These are phyloP conservation scores for Phytoseiulus persimilis DNA, from an alignment of 2,888 invertebrate genomes.

Conservation along the genomic window DNA sequence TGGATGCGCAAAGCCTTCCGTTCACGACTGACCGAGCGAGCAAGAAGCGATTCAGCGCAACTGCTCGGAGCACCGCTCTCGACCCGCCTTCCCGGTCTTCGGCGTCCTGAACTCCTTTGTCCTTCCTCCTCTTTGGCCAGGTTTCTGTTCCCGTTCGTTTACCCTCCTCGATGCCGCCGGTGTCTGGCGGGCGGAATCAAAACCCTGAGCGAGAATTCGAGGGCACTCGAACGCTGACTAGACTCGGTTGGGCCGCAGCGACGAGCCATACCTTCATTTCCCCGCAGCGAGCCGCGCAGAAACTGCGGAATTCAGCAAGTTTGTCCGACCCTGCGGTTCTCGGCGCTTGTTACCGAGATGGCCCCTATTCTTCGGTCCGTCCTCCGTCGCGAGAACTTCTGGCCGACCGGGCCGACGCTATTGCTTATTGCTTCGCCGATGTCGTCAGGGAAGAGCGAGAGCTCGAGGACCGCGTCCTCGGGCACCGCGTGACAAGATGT, in stretches of 20 bases:
- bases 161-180: neutral
- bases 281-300: neutral
- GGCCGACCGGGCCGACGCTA: no score
- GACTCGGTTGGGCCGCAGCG: neutral
- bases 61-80: neutral
- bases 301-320: neutral
- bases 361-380: neutral
- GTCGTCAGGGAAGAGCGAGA: neutral
- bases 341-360: neutral
- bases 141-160: neutral
- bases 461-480: neutral
- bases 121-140: neutral
- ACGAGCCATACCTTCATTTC: neutral
- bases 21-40: neutral
- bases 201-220: neutral
- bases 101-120: no score
- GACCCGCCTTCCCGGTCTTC: neutral
- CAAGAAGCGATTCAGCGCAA: neutral
- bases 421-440: no score
- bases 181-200: neutral
- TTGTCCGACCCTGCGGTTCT: neutral
- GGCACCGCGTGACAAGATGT: neutral
- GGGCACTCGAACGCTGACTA: neutral
- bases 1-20: neutral
- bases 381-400: neutral